Conservation (phyloP, 2,113 vertebrate species). For the Prolemur simus region DNA sequence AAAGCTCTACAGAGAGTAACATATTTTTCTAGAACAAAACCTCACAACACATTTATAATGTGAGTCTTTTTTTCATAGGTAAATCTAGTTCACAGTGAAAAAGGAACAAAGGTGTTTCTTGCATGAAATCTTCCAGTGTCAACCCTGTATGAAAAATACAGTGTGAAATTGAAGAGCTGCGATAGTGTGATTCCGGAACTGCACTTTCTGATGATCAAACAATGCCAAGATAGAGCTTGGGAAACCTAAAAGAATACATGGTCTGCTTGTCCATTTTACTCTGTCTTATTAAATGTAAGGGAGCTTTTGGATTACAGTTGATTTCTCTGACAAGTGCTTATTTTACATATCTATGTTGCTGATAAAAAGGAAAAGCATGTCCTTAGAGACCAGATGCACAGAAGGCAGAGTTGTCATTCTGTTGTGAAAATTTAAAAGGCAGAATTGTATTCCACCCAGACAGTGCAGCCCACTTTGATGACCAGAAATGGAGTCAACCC, state of each 20-base stretch:
- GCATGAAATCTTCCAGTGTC: not conserved
- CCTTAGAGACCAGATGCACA: slow-evolving; percentile 26
- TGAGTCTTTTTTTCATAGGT: not conserved
- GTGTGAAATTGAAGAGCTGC: not conserved
- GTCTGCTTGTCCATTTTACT: not conserved
- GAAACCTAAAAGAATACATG: not conserved
- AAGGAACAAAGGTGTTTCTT: not conserved
- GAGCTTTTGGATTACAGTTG: not conserved
- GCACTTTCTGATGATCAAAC: not conserved
- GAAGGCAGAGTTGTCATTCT: slow-evolving; percentile 24
- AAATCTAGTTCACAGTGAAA: slow-evolving; percentile 24
- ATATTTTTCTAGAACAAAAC: not conserved
- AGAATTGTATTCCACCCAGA: not conserved
- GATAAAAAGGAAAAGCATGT: slow-evolving; percentile 40
- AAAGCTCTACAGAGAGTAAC: not conserved
- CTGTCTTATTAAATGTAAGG: not conserved
- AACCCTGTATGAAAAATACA: not conserved
- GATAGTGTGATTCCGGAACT: not conserved
- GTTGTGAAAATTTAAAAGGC: slow-evolving; percentile 52
- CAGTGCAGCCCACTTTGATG: not conserved
- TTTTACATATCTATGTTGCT: not conserved
- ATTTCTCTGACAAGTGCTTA: not conserved
- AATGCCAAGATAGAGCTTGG: not conserved
- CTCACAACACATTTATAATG: not conserved
- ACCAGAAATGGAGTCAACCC: not conserved